Evolutionary conservation across 2,797 vertebrate genomes (phyloP), one percentile per base, ranked within the genome.

Genomic region (Novumbra hubbsi): DNA sequence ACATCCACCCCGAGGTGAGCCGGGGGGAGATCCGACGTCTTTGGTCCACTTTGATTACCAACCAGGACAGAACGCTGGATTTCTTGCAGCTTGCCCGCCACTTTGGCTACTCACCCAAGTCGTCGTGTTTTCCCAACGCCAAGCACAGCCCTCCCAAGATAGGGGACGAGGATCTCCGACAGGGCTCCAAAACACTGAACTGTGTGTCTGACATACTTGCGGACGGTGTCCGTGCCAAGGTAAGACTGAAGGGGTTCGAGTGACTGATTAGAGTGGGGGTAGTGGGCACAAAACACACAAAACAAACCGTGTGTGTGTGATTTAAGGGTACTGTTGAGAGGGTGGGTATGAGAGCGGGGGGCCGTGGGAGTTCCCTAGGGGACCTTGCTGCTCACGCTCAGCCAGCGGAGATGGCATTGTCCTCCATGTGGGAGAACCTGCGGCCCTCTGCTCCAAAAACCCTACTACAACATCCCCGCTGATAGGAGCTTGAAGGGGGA

Each of bases 1-100:
- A 90, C 63, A 82, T 87, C 75, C 83, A 81, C 81, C 85, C 85
- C 79, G 89, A 93, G 91, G 87, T 89, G 85, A 88, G 86, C 70
- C 50, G 80, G 80, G 76, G 78, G 68, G 28, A 73, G 92, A 81
- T 85, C 89, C 75, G 68, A 83, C 77, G 90, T 83, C 82, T 88
- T 88, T 88, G 87, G 86, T 80, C 82, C 78, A 90, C 86, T 85
- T 81, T 92, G 81, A 88, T 93, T 87, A 91, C 80, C 75, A 85
- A 91, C 73, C 90, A 88, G 76, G 83, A 84, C 11, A 82, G 85
- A 71, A 87, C 84, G 41, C 60, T 90, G 73, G 88, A 80, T 87
- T 93, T 94, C 84, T 80, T 85, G 86, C 90, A 92, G 77, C 88
- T 93, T 77, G 64, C 84, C 76, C 82, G 84, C 62, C 62, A 87